A percentile compares a stretch with the other conserved stretches of the same genome.
These are phyloP conservation scores for Spheniscus humboldti DNA, from an alignment of 2,797 vertebrate genomes.

Conservation along the genomic window DNA sequence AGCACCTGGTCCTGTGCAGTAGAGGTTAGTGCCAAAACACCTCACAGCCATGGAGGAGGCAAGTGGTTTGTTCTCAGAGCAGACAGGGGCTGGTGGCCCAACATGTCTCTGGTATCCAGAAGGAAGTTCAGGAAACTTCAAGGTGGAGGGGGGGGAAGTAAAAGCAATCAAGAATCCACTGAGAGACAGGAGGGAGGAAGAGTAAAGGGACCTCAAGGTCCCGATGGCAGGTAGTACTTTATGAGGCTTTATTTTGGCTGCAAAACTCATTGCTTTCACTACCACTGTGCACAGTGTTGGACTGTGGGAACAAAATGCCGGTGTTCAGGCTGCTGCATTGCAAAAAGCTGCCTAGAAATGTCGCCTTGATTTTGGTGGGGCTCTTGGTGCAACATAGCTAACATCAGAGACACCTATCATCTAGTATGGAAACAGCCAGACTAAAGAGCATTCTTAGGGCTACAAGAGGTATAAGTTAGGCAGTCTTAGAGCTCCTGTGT, in stretches of 20 bases:
- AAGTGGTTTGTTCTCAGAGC: background rate
- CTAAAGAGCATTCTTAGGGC: background rate
- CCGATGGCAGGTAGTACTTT: background rate
- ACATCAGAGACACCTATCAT: background rate
- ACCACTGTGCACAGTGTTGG: background rate
- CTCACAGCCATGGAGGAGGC: background rate
- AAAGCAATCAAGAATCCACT: background rate
- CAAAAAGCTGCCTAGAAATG: background rate
- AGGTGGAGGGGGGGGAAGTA: background rate
- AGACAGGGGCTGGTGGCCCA: background rate
- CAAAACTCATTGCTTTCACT: background rate
- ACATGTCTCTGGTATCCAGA: background rate
- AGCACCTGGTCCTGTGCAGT: background rate
- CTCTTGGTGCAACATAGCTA: background rate
- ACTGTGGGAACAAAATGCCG: background rate
- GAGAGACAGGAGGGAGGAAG: background rate
- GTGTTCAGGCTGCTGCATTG: background rate
- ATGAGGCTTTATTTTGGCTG: background rate
- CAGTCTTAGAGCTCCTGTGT: background rate
- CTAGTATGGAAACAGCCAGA: background rate
- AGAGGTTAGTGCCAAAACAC: background rate
- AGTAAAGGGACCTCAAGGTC: background rate
- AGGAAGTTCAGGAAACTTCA: background rate
- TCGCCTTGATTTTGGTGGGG: background rate
- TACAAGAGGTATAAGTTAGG: accelerated